Evolutionary conservation across 1,140 invertebrate genomes (phyloP).

Genomic region (Halyomorpha halys): DNA sequence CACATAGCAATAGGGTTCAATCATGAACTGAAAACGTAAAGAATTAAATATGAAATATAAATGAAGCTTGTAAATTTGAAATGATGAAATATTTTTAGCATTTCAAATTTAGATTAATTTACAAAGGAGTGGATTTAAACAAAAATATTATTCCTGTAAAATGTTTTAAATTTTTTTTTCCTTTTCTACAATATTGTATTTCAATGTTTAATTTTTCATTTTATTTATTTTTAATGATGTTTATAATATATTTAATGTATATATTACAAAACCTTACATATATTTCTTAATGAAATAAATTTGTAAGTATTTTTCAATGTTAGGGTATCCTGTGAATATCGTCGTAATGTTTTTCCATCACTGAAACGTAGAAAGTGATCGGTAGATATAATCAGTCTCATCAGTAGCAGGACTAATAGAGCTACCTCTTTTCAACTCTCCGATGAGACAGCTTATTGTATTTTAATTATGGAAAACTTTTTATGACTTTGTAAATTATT

Average conservation of each 20-base stretch:
- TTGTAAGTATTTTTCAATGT: neutral
- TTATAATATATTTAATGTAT: conserved; percentile 8
- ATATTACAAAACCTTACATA: neutral
- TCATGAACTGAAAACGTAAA: conserved; percentile 19
- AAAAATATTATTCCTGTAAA: neutral
- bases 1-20: conserved; percentile 25
- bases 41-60: neutral
- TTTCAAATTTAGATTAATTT: neutral
- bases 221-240: conserved; percentile 3
- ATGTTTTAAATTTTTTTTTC: neutral
- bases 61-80: neutral
- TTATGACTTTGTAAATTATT: conserved; percentile 11
- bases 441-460: neutral
- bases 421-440: neutral
- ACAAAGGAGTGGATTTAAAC: neutral
- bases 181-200: neutral
- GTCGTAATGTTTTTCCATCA: neutral
- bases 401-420: neutral
- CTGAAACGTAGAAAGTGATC: neutral
- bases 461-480: conserved; percentile 1
- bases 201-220: neutral
- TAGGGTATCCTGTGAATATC: neutral
- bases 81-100: neutral
- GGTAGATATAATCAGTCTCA: neutral
- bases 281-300: neutral